Evolutionary conservation across 1,140 invertebrate genomes (phyloP), one percentile per base, ranked within the genome.

Genomic region (Cotesia glomerata): DNA sequence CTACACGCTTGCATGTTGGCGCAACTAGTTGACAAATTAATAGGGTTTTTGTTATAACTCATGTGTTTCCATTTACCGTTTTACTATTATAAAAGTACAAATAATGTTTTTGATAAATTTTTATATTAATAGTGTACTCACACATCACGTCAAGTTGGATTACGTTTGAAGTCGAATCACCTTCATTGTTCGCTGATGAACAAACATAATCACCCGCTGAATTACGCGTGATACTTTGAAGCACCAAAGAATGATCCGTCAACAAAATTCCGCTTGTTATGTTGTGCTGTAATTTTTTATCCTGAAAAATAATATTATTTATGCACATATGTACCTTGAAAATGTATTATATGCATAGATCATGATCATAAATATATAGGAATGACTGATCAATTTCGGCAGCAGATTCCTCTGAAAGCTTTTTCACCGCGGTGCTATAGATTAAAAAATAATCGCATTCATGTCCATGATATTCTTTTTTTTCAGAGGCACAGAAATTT

Each of bases 181-280:
- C 95, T 82, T 94, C 92, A 51, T 89, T 88, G 84, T 96, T 96
- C 73, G 91, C 90, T 36, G 94, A 94, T 62, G 91, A 91, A 85
- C 94, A 96, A 54, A 92, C 91, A 85, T 97, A 97, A 72, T 91
- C 91, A 35, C 95, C 95, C 56, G 92, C 91, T 78, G 93, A 92
- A 77, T 91, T 89, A 76, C 93, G 89, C 5, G 93, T 93, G 67
- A 96, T 94, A 84, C 92, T 93, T 86, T 95, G 94, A 71, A 96
- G 89, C 36, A 95, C 94, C 61, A 96, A 86, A 77, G 93, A 95
- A 81, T 94, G 92, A 26, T 83, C 95, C 77, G 93, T 94, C 76
- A 95, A 91, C 74, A 95, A 92, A 68, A 96, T 92, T 16, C 94
- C 90, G 1, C 92, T 91, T 8, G 91, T 92, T 52, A 92, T 90